A percentile compares a stretch with the other conserved stretches of the same genome.
phyloP scores from a whole-genome alignment of 2,888 invertebrate species.

The Leucophenga maculata region DNA sequence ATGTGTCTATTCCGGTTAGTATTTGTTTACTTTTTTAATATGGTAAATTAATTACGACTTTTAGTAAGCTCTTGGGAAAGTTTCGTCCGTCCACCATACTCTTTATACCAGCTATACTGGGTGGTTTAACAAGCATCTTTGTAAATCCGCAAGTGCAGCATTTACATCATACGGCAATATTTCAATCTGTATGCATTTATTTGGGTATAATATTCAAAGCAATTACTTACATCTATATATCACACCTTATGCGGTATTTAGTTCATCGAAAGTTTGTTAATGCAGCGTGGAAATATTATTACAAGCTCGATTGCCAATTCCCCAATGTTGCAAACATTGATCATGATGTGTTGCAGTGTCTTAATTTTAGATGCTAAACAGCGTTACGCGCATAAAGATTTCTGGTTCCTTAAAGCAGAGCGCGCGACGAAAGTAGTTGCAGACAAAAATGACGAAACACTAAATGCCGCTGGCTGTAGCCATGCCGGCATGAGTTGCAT shows the following conservation, averaged over 20 bases:
- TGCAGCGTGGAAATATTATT: constrained; percentile 45
- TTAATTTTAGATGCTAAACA: constrained; percentile 55
- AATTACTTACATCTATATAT: background rate
- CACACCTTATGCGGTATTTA: constrained; percentile 26
- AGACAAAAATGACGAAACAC: background rate
- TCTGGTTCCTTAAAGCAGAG: constrained; percentile 59
- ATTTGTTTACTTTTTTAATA: background rate
- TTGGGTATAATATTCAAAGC: background rate
- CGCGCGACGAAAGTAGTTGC: background rate
- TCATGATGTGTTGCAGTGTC: constrained; percentile 64
- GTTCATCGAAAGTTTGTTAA: constrained; percentile 54
- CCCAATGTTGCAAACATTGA: constrained; percentile 44
- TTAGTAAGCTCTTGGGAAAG: constrained; percentile 43
- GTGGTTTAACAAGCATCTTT: constrained; percentile 39
- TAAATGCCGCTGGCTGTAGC: constrained; percentile 24
- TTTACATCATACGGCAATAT: constrained; percentile 51
- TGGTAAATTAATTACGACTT: constrained; percentile 24
- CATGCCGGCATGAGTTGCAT: constrained; percentile 38
- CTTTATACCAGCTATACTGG: constrained; percentile 49
- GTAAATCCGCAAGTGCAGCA: constrained; percentile 42
- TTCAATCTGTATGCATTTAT: constrained; percentile 60
- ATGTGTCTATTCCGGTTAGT: constrained; percentile 56
- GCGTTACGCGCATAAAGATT: constrained; percentile 41
- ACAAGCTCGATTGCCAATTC: constrained; percentile 47
- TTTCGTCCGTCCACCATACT: constrained; percentile 45